Percentiles rank a stretch among this genome's conserved stretches.
Evolutionary conservation across 2,888 invertebrate genomes (phyloP).

Genomic region (Acronicta leporina): DNA sequence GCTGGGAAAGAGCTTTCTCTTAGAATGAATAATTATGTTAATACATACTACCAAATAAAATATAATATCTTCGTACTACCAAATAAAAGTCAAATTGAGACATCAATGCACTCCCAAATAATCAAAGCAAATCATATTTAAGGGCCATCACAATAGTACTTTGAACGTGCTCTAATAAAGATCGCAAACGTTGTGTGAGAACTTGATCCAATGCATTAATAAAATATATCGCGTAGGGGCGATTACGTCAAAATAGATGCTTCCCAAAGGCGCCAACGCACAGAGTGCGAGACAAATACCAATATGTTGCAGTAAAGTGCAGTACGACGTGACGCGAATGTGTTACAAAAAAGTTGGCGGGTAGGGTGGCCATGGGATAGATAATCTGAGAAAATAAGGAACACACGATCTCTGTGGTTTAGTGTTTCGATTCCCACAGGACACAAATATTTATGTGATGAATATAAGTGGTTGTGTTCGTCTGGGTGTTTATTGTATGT

Average conservation of each 20-base stretch:
- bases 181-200: constrained; percentile 61
- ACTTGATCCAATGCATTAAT: constrained; percentile 67
- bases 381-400: background rate
- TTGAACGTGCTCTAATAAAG: constrained; percentile 51
- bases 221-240: constrained; percentile 73
- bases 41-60: constrained; percentile 13
- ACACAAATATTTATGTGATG: too few species aligned
- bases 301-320: constrained; percentile 68
- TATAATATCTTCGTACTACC: constrained; percentile 9
- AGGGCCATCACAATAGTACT: constrained; percentile 42
- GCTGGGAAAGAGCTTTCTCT: too few species aligned
- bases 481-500: too few species aligned
- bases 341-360: constrained; percentile 36
- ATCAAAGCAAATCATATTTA: constrained; percentile 51
- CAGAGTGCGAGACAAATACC: constrained; percentile 74
- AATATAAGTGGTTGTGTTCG: too few species aligned
- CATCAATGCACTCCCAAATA: constrained; percentile 21
- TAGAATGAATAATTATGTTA: background rate
- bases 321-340: constrained; percentile 57
- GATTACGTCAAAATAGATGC: constrained; percentile 66
- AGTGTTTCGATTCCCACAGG: too few species aligned
- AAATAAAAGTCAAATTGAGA: constrained; percentile 28
- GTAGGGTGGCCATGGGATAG: constrained; percentile 39
- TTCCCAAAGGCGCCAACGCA: constrained; percentile 74
- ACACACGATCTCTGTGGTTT: too few species aligned